These are phyloP conservation scores for Platyscapa corneri DNA, from an alignment of 1,140 invertebrate genomes.

Conservation along the genomic window DNA sequence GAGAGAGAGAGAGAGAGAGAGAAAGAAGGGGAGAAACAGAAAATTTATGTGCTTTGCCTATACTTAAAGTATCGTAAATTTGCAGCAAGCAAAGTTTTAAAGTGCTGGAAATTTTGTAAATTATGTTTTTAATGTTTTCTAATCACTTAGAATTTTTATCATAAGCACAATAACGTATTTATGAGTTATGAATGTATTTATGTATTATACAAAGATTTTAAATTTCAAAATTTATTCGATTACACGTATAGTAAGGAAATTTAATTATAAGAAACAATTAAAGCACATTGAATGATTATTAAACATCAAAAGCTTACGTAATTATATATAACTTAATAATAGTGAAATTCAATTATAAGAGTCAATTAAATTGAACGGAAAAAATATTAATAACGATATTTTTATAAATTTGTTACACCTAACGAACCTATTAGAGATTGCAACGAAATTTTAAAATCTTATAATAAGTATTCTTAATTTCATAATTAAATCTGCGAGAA, in stretches of 20 bases:
- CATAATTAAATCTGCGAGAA: background rate
- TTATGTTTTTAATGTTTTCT: background rate
- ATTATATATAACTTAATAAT: background rate
- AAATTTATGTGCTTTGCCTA: background rate
- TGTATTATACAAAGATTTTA: background rate
- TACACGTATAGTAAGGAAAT: background rate
- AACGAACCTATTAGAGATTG: background rate
- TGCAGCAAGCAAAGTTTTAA: background rate
- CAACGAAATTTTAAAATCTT: background rate
- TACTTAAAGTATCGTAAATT: constrained; percentile 7
- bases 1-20: constrained; percentile 9
- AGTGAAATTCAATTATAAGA: background rate
- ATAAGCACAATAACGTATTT: too few species aligned
- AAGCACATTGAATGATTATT: background rate
- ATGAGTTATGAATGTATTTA: too few species aligned
- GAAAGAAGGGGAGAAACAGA: background rate
- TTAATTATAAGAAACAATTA: background rate
- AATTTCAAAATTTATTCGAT: too few species aligned
- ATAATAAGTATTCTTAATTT: background rate
- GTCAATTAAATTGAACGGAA: background rate
- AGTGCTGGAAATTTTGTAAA: background rate
- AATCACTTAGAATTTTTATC: background rate
- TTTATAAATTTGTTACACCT: background rate
- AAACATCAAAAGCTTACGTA: background rate
- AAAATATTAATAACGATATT: background rate